Percentiles rank a stretch among this genome's conserved stretches.
These are phyloP conservation scores for Bathynomus jamesi DNA, from an alignment of 1,140 invertebrate genomes.

Conservation along the genomic window DNA sequence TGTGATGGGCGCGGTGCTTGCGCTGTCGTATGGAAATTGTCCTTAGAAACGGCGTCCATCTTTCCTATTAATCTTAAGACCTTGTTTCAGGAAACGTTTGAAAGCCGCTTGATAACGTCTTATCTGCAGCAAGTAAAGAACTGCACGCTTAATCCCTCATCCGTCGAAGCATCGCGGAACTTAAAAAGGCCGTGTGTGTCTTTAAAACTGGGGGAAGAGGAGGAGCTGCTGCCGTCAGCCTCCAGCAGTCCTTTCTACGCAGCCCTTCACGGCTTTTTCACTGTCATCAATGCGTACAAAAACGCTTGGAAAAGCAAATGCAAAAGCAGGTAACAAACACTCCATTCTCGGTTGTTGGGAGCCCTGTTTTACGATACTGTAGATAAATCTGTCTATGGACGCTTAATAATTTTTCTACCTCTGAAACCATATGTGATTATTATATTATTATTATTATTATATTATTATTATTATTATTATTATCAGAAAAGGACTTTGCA, in stretches of 20 bases:
- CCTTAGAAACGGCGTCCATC: too few species aligned
- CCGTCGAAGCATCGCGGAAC: constrained; percentile 1
- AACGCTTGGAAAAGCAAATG: constrained; percentile 43
- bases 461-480: not conserved
- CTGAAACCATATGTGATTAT: not conserved
- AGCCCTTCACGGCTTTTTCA: constrained; percentile 44
- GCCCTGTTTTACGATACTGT: not conserved
- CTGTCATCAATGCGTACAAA: constrained; percentile 43
- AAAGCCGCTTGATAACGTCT: constrained; percentile 27
- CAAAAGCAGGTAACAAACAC: constrained; percentile 21
- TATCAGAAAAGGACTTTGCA: constrained; percentile 40
- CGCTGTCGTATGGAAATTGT: too few species aligned
- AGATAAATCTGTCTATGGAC: not conserved
- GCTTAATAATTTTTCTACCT: not conserved
- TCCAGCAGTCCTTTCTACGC: constrained; percentile 39
- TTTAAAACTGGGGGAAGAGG: constrained; percentile 41
- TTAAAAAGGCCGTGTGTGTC: constrained; percentile 36
- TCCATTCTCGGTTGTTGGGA: not conserved
- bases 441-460: not conserved
- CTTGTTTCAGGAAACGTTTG: constrained; percentile 9
- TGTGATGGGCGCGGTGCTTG: too few species aligned
- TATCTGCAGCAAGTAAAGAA: constrained; percentile 33
- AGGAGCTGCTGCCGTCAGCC: constrained; percentile 38
- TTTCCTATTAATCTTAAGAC: too few species aligned
- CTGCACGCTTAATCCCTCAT: constrained; percentile 10